phyloP scores from a whole-genome alignment of 2,113 vertebrate genomes.

The Pyrgilauda ruficollis region DNA sequence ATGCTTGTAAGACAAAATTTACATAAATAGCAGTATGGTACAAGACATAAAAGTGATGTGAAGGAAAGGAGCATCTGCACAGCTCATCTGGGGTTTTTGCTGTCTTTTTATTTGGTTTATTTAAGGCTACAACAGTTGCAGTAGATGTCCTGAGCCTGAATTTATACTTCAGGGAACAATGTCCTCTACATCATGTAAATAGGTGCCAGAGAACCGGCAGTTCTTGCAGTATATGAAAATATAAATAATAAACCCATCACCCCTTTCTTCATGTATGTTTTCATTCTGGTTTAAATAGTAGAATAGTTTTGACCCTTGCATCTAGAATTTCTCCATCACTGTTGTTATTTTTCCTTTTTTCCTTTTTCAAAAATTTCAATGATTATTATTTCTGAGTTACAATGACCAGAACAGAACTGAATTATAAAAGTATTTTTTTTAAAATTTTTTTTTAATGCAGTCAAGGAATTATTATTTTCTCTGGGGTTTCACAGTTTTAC shows the following conservation, averaged over 20 bases:
- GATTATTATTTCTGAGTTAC: neutral
- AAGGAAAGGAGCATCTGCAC: neutral
- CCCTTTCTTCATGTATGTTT: neutral
- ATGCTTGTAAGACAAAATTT: neutral
- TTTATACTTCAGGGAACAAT: neutral
- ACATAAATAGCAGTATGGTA: neutral
- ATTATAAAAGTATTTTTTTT: neutral
- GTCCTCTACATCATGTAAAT: neutral
- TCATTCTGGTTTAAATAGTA: neutral
- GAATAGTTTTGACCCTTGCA: neutral
- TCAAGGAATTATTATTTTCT: neutral
- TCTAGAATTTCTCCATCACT: neutral
- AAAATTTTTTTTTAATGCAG: too few relatives aligned
- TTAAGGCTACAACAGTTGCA: neutral
- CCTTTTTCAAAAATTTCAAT: neutral
- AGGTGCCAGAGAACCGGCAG: neutral
- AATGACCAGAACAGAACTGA: neutral
- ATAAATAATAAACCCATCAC: neutral
- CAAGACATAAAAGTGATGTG: neutral
- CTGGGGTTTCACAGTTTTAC: neutral
- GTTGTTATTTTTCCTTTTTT: neutral
- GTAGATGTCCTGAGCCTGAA: neutral
- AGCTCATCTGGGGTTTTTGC: neutral
- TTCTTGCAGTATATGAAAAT: neutral
- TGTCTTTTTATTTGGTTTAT: neutral